Evolutionary conservation across 2,113 vertebrate genomes (phyloP).

Genomic region (Prietella phreatophila): DNA sequence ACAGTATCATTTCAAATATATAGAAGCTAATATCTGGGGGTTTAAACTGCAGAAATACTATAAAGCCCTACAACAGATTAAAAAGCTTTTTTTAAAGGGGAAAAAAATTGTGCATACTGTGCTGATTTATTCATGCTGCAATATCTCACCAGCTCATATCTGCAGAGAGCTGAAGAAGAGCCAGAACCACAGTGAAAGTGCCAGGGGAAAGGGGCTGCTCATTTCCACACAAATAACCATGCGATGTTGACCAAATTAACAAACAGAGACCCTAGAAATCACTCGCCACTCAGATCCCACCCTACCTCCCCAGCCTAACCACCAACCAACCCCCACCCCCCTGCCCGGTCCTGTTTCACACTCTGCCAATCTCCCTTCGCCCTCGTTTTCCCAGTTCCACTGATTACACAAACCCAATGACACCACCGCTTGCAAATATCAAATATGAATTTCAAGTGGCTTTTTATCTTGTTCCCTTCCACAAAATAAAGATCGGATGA

Average conservation of each 20-base stretch:
- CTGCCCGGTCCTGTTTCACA: conserved; percentile 3
- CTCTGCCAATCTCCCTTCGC: conserved; percentile 27
- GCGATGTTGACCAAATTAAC: conserved; percentile 59
- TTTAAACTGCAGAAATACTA: conserved; percentile 16
- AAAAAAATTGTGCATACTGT: conserved; percentile 17
- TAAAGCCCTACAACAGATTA: conserved; percentile 29
- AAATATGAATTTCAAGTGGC: conserved; percentile 46
- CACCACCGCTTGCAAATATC: conserved; percentile 50
- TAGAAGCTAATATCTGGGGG: conserved; percentile 4
- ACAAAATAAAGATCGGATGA: conserved; percentile 38
- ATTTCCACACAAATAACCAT: conserved; percentile 56
- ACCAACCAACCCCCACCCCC: background rate
- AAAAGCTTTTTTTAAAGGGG: background rate
- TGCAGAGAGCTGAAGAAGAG: conserved; percentile 24
- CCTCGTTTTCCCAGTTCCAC: conserved; percentile 54
- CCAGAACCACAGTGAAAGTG: conserved; percentile 29
- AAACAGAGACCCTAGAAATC: conserved; percentile 50
- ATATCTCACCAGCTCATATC: conserved; percentile 38
- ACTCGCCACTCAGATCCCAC: background rate
- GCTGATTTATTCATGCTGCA: conserved; percentile 39
- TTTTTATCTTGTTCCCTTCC: conserved; percentile 43
- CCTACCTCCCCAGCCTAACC: too few species aligned
- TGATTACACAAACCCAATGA: conserved; percentile 65
- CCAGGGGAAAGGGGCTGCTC: conserved; percentile 37
- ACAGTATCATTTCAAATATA: conserved; percentile 19